Evolutionary conservation across 2,113 vertebrate genomes (phyloP).

Genomic region (Parus major): DNA sequence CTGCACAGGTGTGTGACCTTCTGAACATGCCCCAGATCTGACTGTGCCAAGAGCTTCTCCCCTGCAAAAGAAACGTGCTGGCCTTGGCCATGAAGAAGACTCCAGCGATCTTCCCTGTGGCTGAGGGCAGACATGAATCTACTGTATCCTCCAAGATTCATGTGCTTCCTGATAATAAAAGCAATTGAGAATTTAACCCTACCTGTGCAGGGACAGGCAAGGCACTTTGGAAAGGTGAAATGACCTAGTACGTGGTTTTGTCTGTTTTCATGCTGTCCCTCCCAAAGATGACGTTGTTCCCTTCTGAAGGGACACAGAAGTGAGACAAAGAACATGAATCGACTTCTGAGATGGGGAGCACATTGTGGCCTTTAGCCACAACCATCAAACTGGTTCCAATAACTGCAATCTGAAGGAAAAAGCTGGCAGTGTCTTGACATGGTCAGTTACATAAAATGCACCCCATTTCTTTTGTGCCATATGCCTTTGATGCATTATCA

Average conservation of each 20-base stretch:
- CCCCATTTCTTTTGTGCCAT: not conserved
- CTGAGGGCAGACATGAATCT: not conserved
- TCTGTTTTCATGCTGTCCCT: not conserved
- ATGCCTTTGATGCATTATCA: constrained; percentile 65
- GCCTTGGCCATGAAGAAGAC: not conserved
- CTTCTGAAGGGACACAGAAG: not conserved
- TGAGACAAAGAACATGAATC: not conserved
- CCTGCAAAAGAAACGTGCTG: too few relatives aligned
- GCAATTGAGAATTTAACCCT: not conserved
- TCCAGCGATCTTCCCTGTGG: rapidly evolving
- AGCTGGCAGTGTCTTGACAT: not conserved
- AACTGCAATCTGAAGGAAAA: not conserved
- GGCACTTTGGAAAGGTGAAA: not conserved
- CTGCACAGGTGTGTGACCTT: not conserved
- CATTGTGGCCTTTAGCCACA: not conserved
- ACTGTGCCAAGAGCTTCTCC: too few relatives aligned
- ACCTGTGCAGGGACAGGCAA: not conserved
- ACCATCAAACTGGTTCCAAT: not conserved
- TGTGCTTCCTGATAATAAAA: not conserved
- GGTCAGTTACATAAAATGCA: not conserved
- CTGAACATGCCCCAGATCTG: not conserved
- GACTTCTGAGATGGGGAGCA: not conserved
- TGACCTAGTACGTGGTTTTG: rapidly evolving
- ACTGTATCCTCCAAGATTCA: not conserved
- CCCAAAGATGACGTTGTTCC: not conserved